Evolutionary conservation across 2,888 invertebrate species (phyloP), one percentile per base, ranked within the genome.

Genomic region (Caenorhabditis becei): DNA sequence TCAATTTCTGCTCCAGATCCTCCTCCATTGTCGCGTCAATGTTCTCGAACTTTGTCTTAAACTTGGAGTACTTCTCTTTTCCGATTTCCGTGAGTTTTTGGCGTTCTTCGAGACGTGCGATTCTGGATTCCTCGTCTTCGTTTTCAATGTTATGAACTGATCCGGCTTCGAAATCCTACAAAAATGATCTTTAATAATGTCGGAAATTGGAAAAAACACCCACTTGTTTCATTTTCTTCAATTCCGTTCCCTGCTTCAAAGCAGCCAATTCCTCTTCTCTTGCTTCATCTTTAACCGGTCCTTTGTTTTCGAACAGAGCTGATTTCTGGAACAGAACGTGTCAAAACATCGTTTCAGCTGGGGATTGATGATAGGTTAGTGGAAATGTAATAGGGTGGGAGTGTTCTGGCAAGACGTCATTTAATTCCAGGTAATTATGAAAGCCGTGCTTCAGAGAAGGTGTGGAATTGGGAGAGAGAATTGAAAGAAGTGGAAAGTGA

Each of bases 1-100:
- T 88, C 35, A 88, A 59, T 47, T 83, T 83, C n/a, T 89, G 88
- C 69, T 89, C 88, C 26, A 88, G 75, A 65, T 86, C 86, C 62
- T 88, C 86, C n/a, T 82, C 84, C 74, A 88, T 66, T 14, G 86
- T 86, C 14, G 83, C 75, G 51, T 88, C 88, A 44, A 89, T 81
- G 47, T 89, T 87, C 82, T 90, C 90, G 70, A 90, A 90, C 47
- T 86, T 88, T 41, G 88, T 84, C 77, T 90, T 90, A 86, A 90
- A 90, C 70, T 88, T 85, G 44, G 87, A 86, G 69, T 88, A 88
- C 59, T 89, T 89, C 49, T 89, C 88, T 84, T 87, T 87, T 23
- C 83, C 82, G 35, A 86, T 83, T 53, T 87, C 85, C 23, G 85
- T 84, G 28, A 87, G 69, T 65, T 86, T 86, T 58, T 87, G 82